These are phyloP conservation scores for Ceramica pisi DNA, from an alignment of 2,888 invertebrate genomes.

Conservation along the genomic window DNA sequence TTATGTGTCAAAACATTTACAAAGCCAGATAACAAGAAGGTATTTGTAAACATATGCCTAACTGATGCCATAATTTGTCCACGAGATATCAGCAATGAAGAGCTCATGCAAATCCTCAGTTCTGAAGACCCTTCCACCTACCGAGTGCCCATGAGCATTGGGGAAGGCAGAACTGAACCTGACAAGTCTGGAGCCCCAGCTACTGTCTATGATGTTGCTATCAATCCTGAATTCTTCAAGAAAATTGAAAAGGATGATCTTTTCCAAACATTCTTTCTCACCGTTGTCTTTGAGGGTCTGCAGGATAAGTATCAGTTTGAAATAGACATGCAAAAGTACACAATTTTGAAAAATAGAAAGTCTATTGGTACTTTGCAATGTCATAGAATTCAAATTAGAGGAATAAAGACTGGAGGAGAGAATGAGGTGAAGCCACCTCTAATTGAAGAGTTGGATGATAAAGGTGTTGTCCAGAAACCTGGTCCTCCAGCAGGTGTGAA, in stretches of 20 bases:
- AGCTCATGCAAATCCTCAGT: slow-evolving; percentile 92
- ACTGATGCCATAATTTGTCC: slow-evolving; percentile 94
- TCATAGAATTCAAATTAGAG: slow-evolving; percentile 94
- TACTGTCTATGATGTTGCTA: slow-evolving; percentile 95
- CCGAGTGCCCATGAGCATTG: slow-evolving; percentile 97
- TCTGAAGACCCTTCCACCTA: slow-evolving; percentile 93
- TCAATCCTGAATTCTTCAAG: slow-evolving; percentile 94
- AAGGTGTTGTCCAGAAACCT: slow-evolving; percentile 58
- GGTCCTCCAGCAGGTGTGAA: slow-evolving; percentile 63
- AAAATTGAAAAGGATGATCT: slow-evolving; percentile 93
- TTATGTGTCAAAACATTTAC: slow-evolving; percentile 95
- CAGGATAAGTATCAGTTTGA: slow-evolving; percentile 94
- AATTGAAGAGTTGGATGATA: slow-evolving; percentile 91
- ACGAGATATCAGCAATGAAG: slow-evolving; percentile 93
- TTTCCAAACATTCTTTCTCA: slow-evolving; percentile 95
- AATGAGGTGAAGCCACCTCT: slow-evolving; percentile 82
- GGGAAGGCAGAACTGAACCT: slow-evolving; percentile 94
- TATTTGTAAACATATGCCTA: slow-evolving; percentile 96
- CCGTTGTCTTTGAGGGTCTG: slow-evolving; percentile 94
- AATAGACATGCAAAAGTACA: slow-evolving; percentile 92
- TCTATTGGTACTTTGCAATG: slow-evolving; percentile 93
- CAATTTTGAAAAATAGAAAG: slow-evolving; percentile 94
- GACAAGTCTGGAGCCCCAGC: slow-evolving; percentile 95
- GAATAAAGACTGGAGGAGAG: slow-evolving; percentile 87
- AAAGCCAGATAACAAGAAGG: slow-evolving; percentile 92